Base-by-base conservation (phyloP, 1,140 invertebrate genomes). In the Mercenaria mercenaria region DNA sequence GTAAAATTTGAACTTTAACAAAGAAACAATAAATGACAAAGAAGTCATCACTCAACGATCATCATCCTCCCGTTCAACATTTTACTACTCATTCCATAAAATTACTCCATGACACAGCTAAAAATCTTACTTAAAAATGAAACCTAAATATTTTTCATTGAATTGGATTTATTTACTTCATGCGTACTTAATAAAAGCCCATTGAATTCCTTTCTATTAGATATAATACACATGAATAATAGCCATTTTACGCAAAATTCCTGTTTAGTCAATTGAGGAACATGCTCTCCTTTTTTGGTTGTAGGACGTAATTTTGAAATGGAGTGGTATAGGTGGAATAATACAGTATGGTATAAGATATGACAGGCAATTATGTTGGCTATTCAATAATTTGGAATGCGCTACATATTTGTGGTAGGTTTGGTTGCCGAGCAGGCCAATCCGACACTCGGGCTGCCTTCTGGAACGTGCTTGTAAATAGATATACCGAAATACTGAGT, bases 171-270 rank as follows among this genome's bases (percentile, higher is more conserved):
- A 50, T 56, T 29, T 52, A 50, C 50, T 50, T 34, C 18, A 23
- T 76, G 72, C 41, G n/a, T 11, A 76, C n/a, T n/a, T 76, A 47
- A 79, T 79, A 79, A 79, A 79, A 29, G 26, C 74, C 50, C n/a
- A 56, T 47, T 79, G 74, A 47, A 47, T 52, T 8, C 6, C 6
- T 47, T 47, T 47, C 43, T 47, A 47, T 47, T 47, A 34, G n/a
- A 32, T 79, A 11, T 8, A 50, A 50, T 79, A 26, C n/a, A n/a
- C 10, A n/a, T 23, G 50, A 50, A 43, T 43, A 79, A 47, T 43
- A 43, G 26, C 74, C 29, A 50, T 79, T 79, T 56, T 52, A 34
- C 74, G 74, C 43, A 56, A 79, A 79, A 79, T 79, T 47, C 23
- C 41, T 79, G 50, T 50, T 20, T n/a, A 79, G 29, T 52, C n/a